Conservation (phyloP, 1,140 invertebrate genomes). For the Leptoteleia sp. region DNA sequence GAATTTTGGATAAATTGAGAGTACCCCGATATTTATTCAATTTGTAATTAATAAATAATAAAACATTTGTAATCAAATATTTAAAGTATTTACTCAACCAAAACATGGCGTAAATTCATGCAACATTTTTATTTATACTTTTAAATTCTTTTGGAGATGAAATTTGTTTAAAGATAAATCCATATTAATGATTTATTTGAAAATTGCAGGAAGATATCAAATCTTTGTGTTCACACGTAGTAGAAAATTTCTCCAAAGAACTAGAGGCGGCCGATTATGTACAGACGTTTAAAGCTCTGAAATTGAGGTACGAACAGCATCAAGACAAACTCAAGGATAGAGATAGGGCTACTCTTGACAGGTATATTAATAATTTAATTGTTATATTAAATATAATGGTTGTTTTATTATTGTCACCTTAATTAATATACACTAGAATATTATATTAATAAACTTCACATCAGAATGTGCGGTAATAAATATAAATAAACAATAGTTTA, state of each 20-base stretch:
- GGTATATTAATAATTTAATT: conserved; percentile 77
- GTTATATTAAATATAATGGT: too few species aligned
- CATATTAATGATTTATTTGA: conserved; percentile 20
- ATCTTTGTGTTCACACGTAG: conserved; percentile 95
- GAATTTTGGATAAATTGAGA: too few species aligned
- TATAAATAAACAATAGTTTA: too few species aligned
- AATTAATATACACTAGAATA: too few species aligned
- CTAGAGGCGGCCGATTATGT: conserved; percentile 97
- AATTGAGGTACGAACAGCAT: conserved; percentile 95
- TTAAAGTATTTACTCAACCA: background rate
- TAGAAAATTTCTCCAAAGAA: conserved; percentile 96
- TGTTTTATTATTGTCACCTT: too few species aligned
- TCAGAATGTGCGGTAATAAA: too few species aligned
- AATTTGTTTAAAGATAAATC: background rate
- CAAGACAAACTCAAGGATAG: conserved; percentile 94
- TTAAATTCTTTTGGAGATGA: conserved; percentile 6
- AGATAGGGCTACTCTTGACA: conserved; percentile 88
- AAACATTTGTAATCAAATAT: background rate
- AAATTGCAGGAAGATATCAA: conserved; percentile 93
- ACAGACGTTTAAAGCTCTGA: conserved; percentile 96
- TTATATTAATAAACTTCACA: too few species aligned
- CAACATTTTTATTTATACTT: conserved; percentile 11
- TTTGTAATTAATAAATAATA: too few species aligned
- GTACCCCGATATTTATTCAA: too few species aligned
- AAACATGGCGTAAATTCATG: background rate